Evolutionary conservation across 1,140 invertebrate species (phyloP), one percentile per base, ranked within the genome.

Genomic region (Meteorus sp.): DNA sequence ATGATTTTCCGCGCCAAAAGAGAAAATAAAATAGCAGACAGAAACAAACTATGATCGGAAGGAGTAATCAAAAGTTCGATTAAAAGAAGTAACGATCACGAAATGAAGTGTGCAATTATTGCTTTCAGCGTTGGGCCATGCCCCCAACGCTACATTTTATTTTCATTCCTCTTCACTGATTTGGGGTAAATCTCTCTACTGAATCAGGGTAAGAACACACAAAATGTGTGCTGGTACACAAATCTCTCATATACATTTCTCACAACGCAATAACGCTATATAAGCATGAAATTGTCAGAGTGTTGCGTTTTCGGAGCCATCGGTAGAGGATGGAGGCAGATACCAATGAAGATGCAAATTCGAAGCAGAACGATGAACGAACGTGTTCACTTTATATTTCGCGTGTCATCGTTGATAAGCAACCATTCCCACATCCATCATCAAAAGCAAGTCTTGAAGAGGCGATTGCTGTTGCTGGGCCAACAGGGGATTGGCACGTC

Each of bases 301-400:
- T 2, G 31, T 41, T 6, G 13, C 23, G 29, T 29, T 11, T 11
- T 19, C 17, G 9, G 8, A 2, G 31, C 11, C 47, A 15, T 19
- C 19, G n/a, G 15, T 22, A 25, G 37, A 65, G 20, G 15, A 72
- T 72, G 69, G 66, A 64, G 33, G 62, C 61, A 41, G 41, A n/a
- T 41, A 25, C 27, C 15, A 15, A 44, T 9, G 35, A 61, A 8
- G 27, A 17, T 48, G 43, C 33, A 44, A 47, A 60, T 60, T 17
- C 19, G 56, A 37, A 39, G 33, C 31, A 43, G 5, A 63, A 67
- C 11, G 62, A 71, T 11, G 62, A 68, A 6, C 67, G 74, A 17
- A 70, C 66, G 6, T 78, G 75, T 22, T 79, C 74, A n/a, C 51
- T 79, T 4, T 79, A 79, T 60, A 68, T 79, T 31, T 78, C 76